Base-by-base conservation (phyloP, 2,113 vertebrate genomes). In the Opisthocomus hoazin region DNA sequence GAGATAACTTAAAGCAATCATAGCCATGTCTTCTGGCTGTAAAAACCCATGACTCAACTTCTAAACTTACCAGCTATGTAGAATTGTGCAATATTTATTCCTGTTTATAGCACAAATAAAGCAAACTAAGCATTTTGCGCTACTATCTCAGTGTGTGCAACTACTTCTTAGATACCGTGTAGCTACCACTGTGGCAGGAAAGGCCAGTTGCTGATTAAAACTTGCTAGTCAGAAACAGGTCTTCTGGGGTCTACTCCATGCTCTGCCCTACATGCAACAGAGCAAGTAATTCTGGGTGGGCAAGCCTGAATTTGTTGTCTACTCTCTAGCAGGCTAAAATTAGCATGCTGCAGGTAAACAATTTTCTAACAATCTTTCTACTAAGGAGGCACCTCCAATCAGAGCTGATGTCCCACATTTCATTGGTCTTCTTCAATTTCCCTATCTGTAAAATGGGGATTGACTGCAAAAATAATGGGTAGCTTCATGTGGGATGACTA, bases 11-110 rank as follows among this genome's bases (percentile, higher is more conserved):
- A 37, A 74, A 90, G 83, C 37, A 57, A 74, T 54, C 76, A 66
- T 53, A 61, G 39, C 37, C 58, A 23, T 0, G 0, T 80, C 46
- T 74, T 65, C 54, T 90, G 75, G 39, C 10, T 50, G 51, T 84
- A 81, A 93, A 93, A 92, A 2, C 6, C 8, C 41, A 37, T 74
- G 86, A 93, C 66, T 74, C 76, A 51, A n/a, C 23, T 19, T 92
- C 76, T 57, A 51, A 90, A 92, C 8, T 70, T 88, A 86, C 15
- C 86, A 70, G 58, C 17, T 41, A 14, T 32, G 12, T 45, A 19
- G 22, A 50, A 63, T 93, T 93, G 68, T 53, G 71, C 83, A 90
- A 88, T 60, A 79, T 88, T 88, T 93, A 77, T 92, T 69, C 75
- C 63, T 86, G 39, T 85, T 83, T 74, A 80, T 11, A 41, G 16